Evolutionary conservation across 2,113 vertebrate species (phyloP), one percentile per base, ranked within the genome.

Genomic region (Bettongia penicillata): DNA sequence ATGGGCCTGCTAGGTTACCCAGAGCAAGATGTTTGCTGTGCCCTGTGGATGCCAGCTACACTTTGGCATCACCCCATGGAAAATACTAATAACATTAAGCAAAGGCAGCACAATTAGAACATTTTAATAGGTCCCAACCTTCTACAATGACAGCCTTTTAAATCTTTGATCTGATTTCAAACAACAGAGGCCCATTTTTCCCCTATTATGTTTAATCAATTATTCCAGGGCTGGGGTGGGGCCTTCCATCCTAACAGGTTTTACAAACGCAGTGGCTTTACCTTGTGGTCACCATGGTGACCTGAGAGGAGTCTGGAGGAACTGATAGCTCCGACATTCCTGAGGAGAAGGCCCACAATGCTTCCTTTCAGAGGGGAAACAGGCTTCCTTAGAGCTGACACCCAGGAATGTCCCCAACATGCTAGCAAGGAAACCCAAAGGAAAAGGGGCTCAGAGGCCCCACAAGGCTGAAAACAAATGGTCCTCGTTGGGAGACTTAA

Each of bases 81-180:
- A 98, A 98, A 95, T 94, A 95, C 96, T 97, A 98, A 97, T 91
- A 98, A 47, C 92, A 89, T 97, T 98, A 98, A 98, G 95, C 98
- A 98, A 98, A 98, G 96, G 95, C 96, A 96, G 91, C 0, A 57
- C 96, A 97, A 98, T 98, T 95, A 95, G 98, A 98, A 97, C 91
- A 96, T 97, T 99, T 99, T 98, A 98, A 98, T 98, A 97, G 97
- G 96, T 97, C 97, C 98, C 96, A 96, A 98, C 97, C 92, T 98
- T 98, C 98, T 98, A 90, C 98, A 98, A 97, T 98, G 98, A 98
- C 96, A 98, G 94, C 93, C 90, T 98, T 98, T 98, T 93, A 98
- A 96, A 95, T 53, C 91, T 96, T 97, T 53, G 10, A 95, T 97
- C 97, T 96, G 1, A 94, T 95, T 97, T 98, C 91, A 95, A 97